Percentiles rank a stretch among this genome's conserved stretches.
phyloP scores from a whole-genome alignment of 2,888 invertebrate genomes.

The Cerastis rubricosa region DNA sequence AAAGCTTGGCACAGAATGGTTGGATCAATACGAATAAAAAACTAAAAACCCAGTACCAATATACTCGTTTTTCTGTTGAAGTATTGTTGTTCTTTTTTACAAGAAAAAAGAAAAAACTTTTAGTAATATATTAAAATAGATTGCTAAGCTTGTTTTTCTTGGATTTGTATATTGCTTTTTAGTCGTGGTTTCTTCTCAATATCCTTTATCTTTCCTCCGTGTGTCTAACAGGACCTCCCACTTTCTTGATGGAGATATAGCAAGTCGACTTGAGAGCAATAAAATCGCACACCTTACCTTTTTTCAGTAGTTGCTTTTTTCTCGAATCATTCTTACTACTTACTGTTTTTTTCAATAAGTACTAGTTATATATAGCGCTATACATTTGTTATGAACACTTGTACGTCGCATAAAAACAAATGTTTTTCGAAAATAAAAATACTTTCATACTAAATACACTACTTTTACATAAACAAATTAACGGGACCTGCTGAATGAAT shows the following conservation, averaged over 20 bases:
- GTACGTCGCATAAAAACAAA: too few relatives aligned
- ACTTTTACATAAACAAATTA: conserved; percentile 52
- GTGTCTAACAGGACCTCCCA: neutral
- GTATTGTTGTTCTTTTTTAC: neutral
- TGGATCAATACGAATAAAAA: neutral
- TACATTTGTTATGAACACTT: neutral
- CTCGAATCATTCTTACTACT: neutral
- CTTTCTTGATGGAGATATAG: neutral
- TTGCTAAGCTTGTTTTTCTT: too few relatives aligned
- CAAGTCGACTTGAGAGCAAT: neutral
- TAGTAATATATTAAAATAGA: too few relatives aligned
- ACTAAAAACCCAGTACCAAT: neutral
- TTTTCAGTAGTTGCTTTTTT: neutral
- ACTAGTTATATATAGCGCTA: neutral
- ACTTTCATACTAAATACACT: neutral
- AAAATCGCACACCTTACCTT: neutral
- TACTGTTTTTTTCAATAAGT: neutral
- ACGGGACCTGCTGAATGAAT: conserved; percentile 67
- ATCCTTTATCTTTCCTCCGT: too few relatives aligned
- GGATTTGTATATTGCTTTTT: neutral
- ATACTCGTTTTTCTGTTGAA: neutral
- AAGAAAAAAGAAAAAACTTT: too few relatives aligned
- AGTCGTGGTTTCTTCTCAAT: neutral
- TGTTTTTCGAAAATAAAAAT: neutral
- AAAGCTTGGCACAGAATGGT: neutral